Conservation (phyloP, 2,888 invertebrate species). For the Erebia ligea region DNA sequence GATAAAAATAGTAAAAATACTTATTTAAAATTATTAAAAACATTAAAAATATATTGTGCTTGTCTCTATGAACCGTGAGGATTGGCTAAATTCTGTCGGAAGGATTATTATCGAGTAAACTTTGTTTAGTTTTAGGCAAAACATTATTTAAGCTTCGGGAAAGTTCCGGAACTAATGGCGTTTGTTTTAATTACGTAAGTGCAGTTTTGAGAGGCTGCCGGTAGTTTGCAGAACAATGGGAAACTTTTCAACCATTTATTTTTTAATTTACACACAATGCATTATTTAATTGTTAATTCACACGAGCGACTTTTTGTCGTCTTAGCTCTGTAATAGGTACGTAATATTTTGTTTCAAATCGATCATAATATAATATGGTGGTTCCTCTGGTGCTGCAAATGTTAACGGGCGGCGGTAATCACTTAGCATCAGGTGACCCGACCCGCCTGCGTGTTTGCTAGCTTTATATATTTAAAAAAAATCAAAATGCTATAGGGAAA, state of each 20-base stretch:
- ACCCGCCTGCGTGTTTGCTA: too few relatives aligned
- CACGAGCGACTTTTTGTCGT: not conserved
- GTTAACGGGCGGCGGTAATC: too few relatives aligned
- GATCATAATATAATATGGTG: not conserved
- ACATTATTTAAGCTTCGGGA: not conserved
- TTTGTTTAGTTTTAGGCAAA: not conserved
- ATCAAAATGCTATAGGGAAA: too few relatives aligned
- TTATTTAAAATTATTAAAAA: too few relatives aligned
- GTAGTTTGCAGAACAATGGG: slow-evolving; percentile 2
- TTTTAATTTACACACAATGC: not conserved
- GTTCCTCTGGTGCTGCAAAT: too few relatives aligned
- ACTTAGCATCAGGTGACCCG: too few relatives aligned
- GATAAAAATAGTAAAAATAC: too few relatives aligned
- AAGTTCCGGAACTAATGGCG: not conserved
- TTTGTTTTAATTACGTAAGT: slow-evolving; percentile 7
- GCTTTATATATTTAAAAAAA: too few relatives aligned
- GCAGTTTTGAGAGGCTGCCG: not conserved
- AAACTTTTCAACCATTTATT: not conserved
- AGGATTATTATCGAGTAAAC: not conserved
- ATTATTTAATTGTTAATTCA: not conserved
- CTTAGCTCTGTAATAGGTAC: not conserved
- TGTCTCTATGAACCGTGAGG: too few relatives aligned
- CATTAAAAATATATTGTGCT: too few relatives aligned
- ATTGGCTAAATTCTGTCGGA: too few relatives aligned
- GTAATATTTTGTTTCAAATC: not conserved